These are phyloP conservation scores for Pogonus chalceus DNA, from an alignment of 1,140 invertebrate genomes.

Conservation along the genomic window DNA sequence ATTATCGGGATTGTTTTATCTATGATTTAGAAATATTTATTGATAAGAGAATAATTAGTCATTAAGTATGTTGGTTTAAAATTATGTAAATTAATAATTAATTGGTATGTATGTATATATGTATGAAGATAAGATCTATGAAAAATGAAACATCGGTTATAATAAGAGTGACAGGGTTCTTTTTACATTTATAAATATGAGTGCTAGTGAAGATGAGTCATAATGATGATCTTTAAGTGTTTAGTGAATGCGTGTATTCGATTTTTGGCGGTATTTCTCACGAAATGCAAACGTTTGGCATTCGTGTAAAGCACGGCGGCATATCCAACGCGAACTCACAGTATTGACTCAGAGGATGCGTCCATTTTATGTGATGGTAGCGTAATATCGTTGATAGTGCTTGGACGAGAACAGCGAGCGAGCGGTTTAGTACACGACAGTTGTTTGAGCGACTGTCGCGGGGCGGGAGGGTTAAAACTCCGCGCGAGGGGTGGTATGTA, in stretches of 20 bases:
- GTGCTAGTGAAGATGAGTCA: background rate
- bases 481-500: background rate
- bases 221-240: background rate
- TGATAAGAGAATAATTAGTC: too few species aligned
- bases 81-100: too few species aligned
- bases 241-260: background rate
- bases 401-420: constrained; percentile 18
- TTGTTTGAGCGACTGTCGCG: constrained; percentile 30
- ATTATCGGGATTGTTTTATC: too few species aligned
- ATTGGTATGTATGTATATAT: too few species aligned
- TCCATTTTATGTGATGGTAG: constrained; percentile 30
- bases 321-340: constrained; percentile 15
- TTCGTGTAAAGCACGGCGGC: too few species aligned
- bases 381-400: constrained; percentile 29
- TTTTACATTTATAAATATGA: too few species aligned
- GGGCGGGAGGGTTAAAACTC: background rate
- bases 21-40: too few species aligned
- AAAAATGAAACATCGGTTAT: too few species aligned
- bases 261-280: background rate
- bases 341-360: constrained; percentile 29
- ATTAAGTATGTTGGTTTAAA: too few species aligned
- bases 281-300: too few species aligned
- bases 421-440: constrained; percentile 30
- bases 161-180: too few species aligned
- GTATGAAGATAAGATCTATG: too few species aligned